A percentile compares a stretch with the other conserved stretches of the same genome.
Conservation (phyloP, 92 coral and sea anemone genomes). For the Scolanthus callimorphus region DNA sequence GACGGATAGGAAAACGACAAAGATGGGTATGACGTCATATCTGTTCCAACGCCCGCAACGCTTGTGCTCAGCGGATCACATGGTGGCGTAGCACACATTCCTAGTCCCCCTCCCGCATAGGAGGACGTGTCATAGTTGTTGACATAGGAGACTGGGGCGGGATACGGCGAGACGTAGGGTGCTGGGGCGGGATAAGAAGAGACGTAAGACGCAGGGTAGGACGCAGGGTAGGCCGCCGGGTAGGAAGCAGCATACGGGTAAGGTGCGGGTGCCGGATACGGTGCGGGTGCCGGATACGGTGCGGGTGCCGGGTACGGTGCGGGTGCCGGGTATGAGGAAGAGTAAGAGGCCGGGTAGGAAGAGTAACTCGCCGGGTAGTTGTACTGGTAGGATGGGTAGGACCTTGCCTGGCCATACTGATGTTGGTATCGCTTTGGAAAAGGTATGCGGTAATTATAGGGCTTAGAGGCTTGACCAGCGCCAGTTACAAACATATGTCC, state of each 20-base stretch:
- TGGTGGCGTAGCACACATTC: conserved; percentile 3
- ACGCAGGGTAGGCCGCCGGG: conserved; percentile 10
- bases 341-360: not conserved
- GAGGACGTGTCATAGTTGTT: not conserved
- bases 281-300: too few relatives aligned
- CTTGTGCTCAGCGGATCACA: too few relatives aligned
- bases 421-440: not conserved
- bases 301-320: conserved; percentile 7
- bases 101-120: not conserved
- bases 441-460: not conserved
- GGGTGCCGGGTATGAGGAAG: conserved; percentile 4
- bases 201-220: conserved; percentile 5
- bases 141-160: conserved; percentile 12
- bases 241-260: conserved; percentile 7
- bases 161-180: conserved; percentile 11
- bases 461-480: not conserved
- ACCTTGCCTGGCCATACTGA: not conserved
- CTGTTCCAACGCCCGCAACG: too few relatives aligned
- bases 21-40: conserved; percentile 1
- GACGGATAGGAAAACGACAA: not conserved
- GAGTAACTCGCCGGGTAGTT: not conserved
- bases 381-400: not conserved
- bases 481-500: not conserved
- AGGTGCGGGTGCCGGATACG: not conserved
- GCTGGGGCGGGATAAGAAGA: conserved; percentile 24